Evolutionary conservation across 2,113 vertebrate genomes (phyloP).

Genomic region (Xenopus borealis): DNA sequence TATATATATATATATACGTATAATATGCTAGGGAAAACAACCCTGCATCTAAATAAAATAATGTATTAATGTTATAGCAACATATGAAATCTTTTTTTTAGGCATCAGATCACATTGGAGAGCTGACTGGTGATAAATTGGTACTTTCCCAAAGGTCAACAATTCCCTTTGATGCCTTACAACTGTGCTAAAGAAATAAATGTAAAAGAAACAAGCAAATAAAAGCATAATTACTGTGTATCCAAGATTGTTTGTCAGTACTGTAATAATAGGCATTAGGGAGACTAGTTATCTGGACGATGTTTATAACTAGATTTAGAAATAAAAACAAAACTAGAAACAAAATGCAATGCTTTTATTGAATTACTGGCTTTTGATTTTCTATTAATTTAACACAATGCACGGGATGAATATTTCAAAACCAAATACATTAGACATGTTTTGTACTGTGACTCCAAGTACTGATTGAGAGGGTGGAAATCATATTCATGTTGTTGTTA

Average conservation of each 20-base stretch:
- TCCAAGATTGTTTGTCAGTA: constrained; percentile 22
- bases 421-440: no score
- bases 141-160: constrained; percentile 37
- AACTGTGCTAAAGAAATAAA: constrained; percentile 15
- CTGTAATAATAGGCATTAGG: constrained; percentile 40
- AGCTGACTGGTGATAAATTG: constrained; percentile 18
- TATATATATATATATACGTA: no score
- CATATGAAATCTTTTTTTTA: no score
- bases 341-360: background rate
- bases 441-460: no score
- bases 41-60: no score
- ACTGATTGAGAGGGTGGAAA: no score
- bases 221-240: constrained; percentile 39
- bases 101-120: constrained; percentile 21
- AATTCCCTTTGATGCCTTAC: constrained; percentile 2
- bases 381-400: no score
- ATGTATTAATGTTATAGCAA: no score
- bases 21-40: no score
- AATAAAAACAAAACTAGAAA: constrained; percentile 27
- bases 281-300: constrained; percentile 36
- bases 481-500: no score
- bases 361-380: no score
- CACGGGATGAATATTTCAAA: no score
- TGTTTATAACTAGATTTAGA: constrained; percentile 20
- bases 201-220: constrained; percentile 17